Conservation (phyloP, 2,888 invertebrate species). For the Muscina levida region DNA sequence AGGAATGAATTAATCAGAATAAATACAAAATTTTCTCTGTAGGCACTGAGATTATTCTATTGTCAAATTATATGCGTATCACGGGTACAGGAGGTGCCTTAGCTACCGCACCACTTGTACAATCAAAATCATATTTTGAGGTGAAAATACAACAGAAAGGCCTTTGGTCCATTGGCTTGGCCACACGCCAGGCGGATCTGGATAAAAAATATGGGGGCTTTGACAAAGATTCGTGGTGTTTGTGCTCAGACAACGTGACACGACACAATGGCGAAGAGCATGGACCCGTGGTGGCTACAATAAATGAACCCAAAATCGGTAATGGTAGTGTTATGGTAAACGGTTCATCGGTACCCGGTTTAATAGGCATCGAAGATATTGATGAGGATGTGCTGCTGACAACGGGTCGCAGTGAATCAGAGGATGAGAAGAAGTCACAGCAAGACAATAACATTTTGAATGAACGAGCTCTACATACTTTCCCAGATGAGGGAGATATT, state of each 20-base stretch:
- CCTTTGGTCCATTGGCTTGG: slow-evolving; percentile 96
- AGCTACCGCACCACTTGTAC: slow-evolving; percentile 95
- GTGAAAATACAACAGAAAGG: slow-evolving; percentile 98
- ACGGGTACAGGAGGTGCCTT: slow-evolving; percentile 95
- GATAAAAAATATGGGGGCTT: slow-evolving; percentile 93
- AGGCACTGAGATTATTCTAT: slow-evolving; percentile 77
- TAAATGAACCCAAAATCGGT: slow-evolving; percentile 67
- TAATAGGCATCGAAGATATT: slow-evolving; percentile 78
- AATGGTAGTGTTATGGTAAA: slow-evolving; percentile 70
- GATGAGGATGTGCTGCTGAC: slow-evolving; percentile 77
- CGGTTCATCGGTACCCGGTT: slow-evolving; percentile 73
- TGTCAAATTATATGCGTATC: slow-evolving; percentile 76
- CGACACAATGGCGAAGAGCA: slow-evolving; percentile 91
- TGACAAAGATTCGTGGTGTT: slow-evolving; percentile 95
- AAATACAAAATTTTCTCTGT: neutral
- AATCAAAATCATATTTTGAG: slow-evolving; percentile 99
- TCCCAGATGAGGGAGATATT: slow-evolving; percentile 93
- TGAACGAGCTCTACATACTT: slow-evolving; percentile 72
- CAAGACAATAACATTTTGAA: slow-evolving; percentile 52
- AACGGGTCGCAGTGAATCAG: slow-evolving; percentile 74
- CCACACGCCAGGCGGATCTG: slow-evolving; percentile 92
- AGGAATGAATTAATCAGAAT: neutral
- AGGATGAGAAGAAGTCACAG: slow-evolving; percentile 27
- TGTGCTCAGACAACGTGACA: slow-evolving; percentile 93
- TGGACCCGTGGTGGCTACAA: slow-evolving; percentile 72